A percentile compares a stretch with the other conserved stretches of the same genome.
Evolutionary conservation across 2,888 invertebrate species (phyloP).

Genomic region (Exephanes ischioxanthus): DNA sequence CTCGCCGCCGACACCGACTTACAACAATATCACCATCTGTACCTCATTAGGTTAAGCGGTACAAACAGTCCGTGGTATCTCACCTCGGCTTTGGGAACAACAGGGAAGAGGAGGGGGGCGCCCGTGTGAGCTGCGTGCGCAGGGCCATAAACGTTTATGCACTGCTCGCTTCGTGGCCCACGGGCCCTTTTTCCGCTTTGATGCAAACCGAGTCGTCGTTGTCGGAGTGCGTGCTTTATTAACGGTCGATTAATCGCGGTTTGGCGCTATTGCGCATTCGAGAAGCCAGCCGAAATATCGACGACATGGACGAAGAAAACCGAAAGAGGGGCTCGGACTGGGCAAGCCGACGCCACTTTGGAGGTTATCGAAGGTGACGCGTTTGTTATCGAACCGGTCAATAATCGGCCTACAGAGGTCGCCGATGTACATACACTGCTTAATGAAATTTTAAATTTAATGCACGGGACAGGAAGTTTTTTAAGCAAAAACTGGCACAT

Average conservation of each 20-base stretch:
- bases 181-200: conserved; percentile 48
- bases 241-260: background rate
- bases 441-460: too few species aligned
- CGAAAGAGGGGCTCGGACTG: background rate
- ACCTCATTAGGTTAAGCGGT: conserved; percentile 84
- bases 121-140: conserved; percentile 9
- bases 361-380: background rate
- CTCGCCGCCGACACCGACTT: conserved; percentile 66
- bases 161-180: conserved; percentile 44
- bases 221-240: background rate
- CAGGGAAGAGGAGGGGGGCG: background rate
- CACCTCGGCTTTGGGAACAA: conserved; percentile 29
- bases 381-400: background rate
- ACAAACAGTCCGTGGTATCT: conserved; percentile 77
- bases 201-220: background rate
- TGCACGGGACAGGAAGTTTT: too few species aligned
- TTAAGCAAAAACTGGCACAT: too few species aligned
- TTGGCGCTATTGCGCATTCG: background rate
- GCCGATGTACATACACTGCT: too few species aligned
- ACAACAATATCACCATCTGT: conserved; percentile 80
- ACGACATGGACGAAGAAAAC: background rate
- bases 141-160: conserved; percentile 10
- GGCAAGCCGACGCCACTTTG: background rate
- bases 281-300: background rate
- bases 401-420: background rate